Base-by-base conservation (phyloP, 2,888 invertebrate genomes). In the Pollenia amentaria region DNA sequence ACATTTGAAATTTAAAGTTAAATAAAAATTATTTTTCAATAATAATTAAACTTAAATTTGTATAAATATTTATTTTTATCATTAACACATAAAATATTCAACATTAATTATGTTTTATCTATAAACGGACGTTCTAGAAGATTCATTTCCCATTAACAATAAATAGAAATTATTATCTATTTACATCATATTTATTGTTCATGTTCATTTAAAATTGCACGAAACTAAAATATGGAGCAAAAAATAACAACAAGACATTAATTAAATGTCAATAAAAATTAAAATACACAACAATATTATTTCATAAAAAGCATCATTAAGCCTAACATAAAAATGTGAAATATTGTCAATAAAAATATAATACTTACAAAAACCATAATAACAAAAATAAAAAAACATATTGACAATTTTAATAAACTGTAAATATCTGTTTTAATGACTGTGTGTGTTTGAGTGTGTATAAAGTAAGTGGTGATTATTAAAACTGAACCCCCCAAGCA, bases 211-310 rank as follows among this genome's bases (percentile, higher is more conserved):
- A 6, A 29, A 70, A 60, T 38, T 29, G 55, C 12, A 40, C 40
- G 44, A 53, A 53, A 16, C 6, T 21, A 4, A n/a, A 55, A 55
- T 9, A 55, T 10, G 3, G 1, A 51, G 3, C 0, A 42, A 57
- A 14, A 57, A 38, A 40, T 7, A 14, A 46, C 2, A 70, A 69
- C 60, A 62, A 16, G 11, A 42, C 62, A 44, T 72, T 79, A 79
- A 79, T 79, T 79, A 79, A 79, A 53, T 70, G 70, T 44, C 79
- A 72, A 70, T 79, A 70, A 53, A 69, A 78, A 40, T 69, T 67
- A 40, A 78, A 67, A 48, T 40, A 46, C 16, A 62, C 16, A 62
- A 62, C 51, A 29, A 53, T 53, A 72, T 72, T 72, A 72, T 53
- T 72, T 16, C 44, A 72, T 44, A 79, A 14, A 72, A 70, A 72